Conservation (phyloP, 2,797 vertebrate species). For the Galaxias olidus region DNA sequence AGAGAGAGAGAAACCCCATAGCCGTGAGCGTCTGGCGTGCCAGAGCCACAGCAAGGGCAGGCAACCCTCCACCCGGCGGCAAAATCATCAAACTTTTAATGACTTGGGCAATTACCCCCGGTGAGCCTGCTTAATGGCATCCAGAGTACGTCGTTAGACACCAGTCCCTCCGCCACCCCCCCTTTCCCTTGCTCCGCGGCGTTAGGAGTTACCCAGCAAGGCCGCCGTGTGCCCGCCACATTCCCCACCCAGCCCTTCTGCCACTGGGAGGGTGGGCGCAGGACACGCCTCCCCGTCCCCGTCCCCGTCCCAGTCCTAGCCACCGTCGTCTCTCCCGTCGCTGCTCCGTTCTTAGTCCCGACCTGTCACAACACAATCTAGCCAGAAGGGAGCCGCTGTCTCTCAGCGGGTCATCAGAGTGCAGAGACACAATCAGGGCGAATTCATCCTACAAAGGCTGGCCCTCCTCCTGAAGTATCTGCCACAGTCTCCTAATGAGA, state of each 20-base stretch:
- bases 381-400: conserved; percentile 28
- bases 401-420: conserved; percentile 33
- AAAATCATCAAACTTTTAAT: conserved; percentile 84
- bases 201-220: conserved; percentile 38
- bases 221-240: conserved; percentile 42
- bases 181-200: conserved; percentile 30
- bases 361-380: conserved; percentile 41
- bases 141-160: conserved; percentile 74
- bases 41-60: conserved; percentile 70
- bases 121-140: conserved; percentile 78
- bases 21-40: conserved; percentile 65
- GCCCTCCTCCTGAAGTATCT: conserved; percentile 17
- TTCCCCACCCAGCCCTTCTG: not conserved
- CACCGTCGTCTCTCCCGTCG: conserved; percentile 31
- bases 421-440: conserved; percentile 39
- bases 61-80: conserved; percentile 75
- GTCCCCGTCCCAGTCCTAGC: conserved; percentile 31
- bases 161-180: conserved; percentile 37
- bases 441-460: conserved; percentile 29
- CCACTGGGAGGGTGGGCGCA: conserved; percentile 34
- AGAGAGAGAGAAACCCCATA: conserved; percentile 31
- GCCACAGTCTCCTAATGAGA: conserved; percentile 34
- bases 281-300: conserved; percentile 21
- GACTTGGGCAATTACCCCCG: conserved; percentile 82
- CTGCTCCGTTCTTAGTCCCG: conserved; percentile 35